Evolutionary conservation across 2,888 invertebrate genomes (phyloP).

Genomic region (Leptura quadrifasciata): DNA sequence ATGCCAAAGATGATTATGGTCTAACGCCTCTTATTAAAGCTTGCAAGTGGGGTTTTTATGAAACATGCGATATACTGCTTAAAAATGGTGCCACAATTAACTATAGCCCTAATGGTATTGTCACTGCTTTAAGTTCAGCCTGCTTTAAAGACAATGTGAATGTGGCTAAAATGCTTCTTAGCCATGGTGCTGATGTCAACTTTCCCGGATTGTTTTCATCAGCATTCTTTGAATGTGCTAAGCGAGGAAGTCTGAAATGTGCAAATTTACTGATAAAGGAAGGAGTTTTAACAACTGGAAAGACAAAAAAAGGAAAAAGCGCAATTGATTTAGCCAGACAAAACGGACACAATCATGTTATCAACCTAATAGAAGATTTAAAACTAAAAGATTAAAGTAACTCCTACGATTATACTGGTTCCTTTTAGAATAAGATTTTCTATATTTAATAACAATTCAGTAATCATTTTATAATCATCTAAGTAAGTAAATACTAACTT

Average conservation of each 20-base stretch:
- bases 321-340: no score
- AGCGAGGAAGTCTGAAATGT: slow-evolving; percentile 20
- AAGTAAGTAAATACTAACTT: no score
- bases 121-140: slow-evolving; percentile 18
- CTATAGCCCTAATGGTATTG: no score
- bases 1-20: slow-evolving; percentile 20
- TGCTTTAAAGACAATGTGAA: slow-evolving; percentile 16
- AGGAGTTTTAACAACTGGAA: no score
- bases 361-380: no score
- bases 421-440: no score
- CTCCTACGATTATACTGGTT: no score
- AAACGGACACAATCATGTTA: no score
- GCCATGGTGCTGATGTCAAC: slow-evolving; percentile 33
- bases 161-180: slow-evolving; percentile 26
- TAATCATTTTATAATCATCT: no score
- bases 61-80: slow-evolving; percentile 37
- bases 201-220: slow-evolving; percentile 33
- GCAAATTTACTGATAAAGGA: neutral
- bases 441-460: no score
- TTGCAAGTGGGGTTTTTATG: slow-evolving; percentile 39
- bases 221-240: slow-evolving; percentile 36
- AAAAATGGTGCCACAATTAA: slow-evolving; percentile 27
- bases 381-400: no score
- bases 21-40: slow-evolving; percentile 39
- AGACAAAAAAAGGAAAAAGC: no score